Evolutionary conservation across 2,888 invertebrate species (phyloP).

Genomic region (Megamerina dolium): DNA sequence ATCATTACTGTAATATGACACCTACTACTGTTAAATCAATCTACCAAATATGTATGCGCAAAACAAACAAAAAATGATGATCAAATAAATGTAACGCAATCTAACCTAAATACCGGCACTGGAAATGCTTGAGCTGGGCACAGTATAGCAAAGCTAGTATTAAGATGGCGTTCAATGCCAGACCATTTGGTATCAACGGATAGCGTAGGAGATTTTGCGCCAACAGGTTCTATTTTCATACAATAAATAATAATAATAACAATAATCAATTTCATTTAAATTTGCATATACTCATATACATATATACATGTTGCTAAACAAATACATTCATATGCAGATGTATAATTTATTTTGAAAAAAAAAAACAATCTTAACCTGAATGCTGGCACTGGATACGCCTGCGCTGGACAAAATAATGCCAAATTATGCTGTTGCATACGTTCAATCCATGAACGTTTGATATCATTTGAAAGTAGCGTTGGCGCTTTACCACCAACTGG

Average conservation of each 20-base stretch:
- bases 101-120: constrained; percentile 61
- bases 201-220: constrained; percentile 66
- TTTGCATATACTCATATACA: too few species aligned
- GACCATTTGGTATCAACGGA: constrained; percentile 63
- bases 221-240: constrained; percentile 64
- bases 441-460: constrained; percentile 53
- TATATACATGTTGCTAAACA: too few species aligned
- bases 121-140: constrained; percentile 72
- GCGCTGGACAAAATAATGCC: constrained; percentile 68
- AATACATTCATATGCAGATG: constrained; percentile 1
- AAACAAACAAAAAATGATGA: too few species aligned
- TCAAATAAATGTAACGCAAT: too few species aligned
- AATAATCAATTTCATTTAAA: neutral
- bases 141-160: constrained; percentile 52
- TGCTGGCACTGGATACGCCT: constrained; percentile 67
- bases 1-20: too few species aligned
- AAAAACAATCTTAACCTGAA: constrained; percentile 52
- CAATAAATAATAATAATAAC: too few species aligned
- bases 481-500: constrained; percentile 51
- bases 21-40: too few species aligned
- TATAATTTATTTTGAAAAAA: neutral
- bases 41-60: too few species aligned
- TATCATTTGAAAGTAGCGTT: constrained; percentile 52
- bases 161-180: constrained; percentile 51
- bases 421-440: constrained; percentile 59